Percentiles rank a stretch among this genome's conserved stretches.
Conservation (phyloP, 1,140 invertebrate genomes). For the Pomacea maculata region DNA sequence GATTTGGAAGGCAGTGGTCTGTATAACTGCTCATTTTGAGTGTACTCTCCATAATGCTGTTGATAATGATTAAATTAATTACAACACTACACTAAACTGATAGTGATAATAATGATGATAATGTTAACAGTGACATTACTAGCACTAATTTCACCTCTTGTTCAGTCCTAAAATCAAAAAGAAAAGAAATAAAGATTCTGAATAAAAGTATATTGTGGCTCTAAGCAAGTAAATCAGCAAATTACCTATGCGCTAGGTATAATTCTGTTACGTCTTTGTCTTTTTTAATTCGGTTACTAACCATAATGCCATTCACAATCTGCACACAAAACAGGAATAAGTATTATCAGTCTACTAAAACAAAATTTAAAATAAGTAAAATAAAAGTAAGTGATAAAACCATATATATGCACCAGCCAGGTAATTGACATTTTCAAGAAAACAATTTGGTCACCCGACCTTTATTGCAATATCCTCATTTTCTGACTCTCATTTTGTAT, state of each 20-base stretch:
- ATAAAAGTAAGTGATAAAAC: too few relatives aligned
- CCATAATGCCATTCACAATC: constrained; percentile 41
- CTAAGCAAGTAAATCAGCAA: not conserved
- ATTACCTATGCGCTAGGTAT: constrained; percentile 51
- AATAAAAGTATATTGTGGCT: not conserved
- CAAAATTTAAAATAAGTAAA: too few relatives aligned
- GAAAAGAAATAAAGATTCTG: not conserved
- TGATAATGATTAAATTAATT: too few relatives aligned
- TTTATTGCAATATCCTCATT: not conserved
- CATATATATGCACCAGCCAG: too few relatives aligned
- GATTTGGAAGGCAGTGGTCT: too few relatives aligned
- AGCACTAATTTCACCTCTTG: not conserved
- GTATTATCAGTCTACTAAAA: too few relatives aligned
- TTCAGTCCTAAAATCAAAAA: not conserved
- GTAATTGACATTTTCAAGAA: too few relatives aligned
- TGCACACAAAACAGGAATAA: constrained; percentile 28
- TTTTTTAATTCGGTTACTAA: constrained; percentile 47
- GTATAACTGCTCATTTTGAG: too few relatives aligned
- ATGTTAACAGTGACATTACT: too few relatives aligned
- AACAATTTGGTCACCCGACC: too few relatives aligned
- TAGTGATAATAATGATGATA: not conserved
- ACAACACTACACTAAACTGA: not conserved
- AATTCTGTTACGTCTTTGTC: constrained; percentile 59
- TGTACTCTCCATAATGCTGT: too few relatives aligned
- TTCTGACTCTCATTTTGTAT: not conserved